Evolutionary conservation across 2,113 vertebrate genomes (phyloP).

Genomic region (Platysternon megacephalum): DNA sequence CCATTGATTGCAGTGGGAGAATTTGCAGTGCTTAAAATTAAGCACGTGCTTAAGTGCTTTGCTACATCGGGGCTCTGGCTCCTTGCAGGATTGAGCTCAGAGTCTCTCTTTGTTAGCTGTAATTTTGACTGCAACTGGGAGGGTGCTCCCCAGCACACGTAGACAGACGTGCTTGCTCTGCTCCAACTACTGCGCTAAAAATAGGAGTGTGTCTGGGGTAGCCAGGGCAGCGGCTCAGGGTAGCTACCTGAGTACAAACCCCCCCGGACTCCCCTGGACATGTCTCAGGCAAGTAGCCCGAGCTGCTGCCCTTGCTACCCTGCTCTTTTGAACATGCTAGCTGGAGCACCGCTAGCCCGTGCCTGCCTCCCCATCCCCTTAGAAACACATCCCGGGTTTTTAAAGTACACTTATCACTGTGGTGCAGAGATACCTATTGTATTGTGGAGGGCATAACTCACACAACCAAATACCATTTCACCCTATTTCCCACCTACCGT

Average conservation of each 20-base stretch:
- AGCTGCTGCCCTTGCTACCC: not conserved
- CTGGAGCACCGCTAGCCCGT: too few species aligned
- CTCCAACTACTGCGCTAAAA: not conserved
- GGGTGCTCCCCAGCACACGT: too few species aligned
- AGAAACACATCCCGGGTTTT: not conserved
- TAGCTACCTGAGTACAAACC: not conserved
- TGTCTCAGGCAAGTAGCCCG: not conserved
- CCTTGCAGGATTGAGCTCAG: not conserved
- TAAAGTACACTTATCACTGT: not conserved
- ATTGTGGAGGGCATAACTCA: not conserved
- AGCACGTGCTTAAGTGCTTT: accelerated
- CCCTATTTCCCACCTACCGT: not conserved
- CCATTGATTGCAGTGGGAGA: not conserved
- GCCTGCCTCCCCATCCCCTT: not conserved
- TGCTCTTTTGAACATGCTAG: not conserved
- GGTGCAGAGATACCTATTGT: not conserved
- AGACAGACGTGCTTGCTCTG: not conserved
- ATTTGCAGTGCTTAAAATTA: accelerated
- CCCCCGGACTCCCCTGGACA: not conserved
- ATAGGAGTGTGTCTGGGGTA: not conserved
- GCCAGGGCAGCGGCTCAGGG: too few species aligned
- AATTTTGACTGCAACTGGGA: not conserved
- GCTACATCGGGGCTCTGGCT: not conserved
- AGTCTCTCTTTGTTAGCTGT: not conserved
- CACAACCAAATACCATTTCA: not conserved